Base-by-base conservation (phyloP, 2,888 invertebrate species). In the Chymomyza caudatula region DNA sequence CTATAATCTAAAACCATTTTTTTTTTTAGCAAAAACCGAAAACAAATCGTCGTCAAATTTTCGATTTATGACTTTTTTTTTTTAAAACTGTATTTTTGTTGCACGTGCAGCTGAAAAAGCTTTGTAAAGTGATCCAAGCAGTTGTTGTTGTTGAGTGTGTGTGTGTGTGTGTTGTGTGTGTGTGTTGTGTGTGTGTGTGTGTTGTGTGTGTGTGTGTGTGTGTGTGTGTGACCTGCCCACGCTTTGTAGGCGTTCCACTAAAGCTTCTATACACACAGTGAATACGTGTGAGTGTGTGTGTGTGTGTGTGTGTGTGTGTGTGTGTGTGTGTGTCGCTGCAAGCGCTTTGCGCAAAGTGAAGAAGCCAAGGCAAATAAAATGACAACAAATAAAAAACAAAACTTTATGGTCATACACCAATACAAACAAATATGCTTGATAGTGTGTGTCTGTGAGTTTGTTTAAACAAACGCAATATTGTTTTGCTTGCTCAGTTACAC, bases 361-460 rank as follows among this genome's bases (percentile, higher is more conserved):
- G 75, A 75, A 75, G 75, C 75, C 75, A 75, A 74, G 63, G 53
- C 64, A 74, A 75, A 76, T 63, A 75, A 72, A 73, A 75, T 69
- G 76, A 76, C 70, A 75, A 59, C 66, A 70, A 76, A 73, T 74
- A 75, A 75, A 75, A 15, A 75, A 75, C 76, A 76, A 76, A 76
- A 75, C 67, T 76, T 75, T 73, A 76, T 60, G 70, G 73, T 72
- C 67, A 62, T 67, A 76, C 25, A 54, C 19, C 37, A 37, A 37
- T 37, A 37, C 29, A 37, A 37, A 37, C 29, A 37, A n/a, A 37
- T 8, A 13, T 0, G 11, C 8, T 37, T 37, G 29, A 11, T 11
- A 11, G 29, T 37, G 5, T 37, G 29, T 11, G 29, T 37, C 29
- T 8, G 29, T 37, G 29, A 37, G 29, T 37, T 37, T 37, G 29